Percentiles rank a stretch among this genome's conserved stretches.
These are phyloP conservation scores for Onychorhynchus coronatus DNA, from an alignment of 2,113 vertebrate genomes.

Conservation along the genomic window DNA sequence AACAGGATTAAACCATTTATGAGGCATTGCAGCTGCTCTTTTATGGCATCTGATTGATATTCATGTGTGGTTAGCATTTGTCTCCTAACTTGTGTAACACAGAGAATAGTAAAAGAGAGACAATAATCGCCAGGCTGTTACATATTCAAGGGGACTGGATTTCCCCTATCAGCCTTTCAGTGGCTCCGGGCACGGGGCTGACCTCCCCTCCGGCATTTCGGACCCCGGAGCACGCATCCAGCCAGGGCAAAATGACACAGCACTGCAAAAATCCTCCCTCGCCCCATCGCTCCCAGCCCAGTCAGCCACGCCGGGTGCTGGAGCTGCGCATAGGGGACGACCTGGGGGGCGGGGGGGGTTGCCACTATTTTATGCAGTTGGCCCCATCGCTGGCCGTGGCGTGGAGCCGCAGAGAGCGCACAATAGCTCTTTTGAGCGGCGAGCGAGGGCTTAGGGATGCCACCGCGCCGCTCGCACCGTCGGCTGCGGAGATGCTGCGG, in stretches of 20 bases:
- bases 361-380: background rate
- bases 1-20: conserved; percentile 86
- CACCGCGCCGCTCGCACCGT: background rate
- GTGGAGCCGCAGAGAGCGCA: background rate
- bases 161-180: conserved; percentile 68
- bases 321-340: background rate
- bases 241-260: conserved; percentile 24
- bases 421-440: conserved; percentile 37
- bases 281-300: background rate
- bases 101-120: conserved; percentile 82
- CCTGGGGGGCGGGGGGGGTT: background rate
- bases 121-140: conserved; percentile 79
- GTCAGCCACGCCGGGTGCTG: fast-evolving
- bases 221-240: conserved; percentile 31
- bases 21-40: conserved; percentile 84
- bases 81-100: conserved; percentile 83
- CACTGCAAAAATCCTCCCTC: background rate
- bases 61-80: conserved; percentile 83
- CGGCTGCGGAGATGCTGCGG: background rate
- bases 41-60: conserved; percentile 85
- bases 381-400: background rate
- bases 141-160: conserved; percentile 74
- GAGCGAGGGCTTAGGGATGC: background rate
- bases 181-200: conserved; percentile 13
- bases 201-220: conserved; percentile 58